Evolutionary conservation across 2,888 invertebrate species (phyloP), one percentile per base, ranked within the genome.

Genomic region (Phaedon cochleariae): DNA sequence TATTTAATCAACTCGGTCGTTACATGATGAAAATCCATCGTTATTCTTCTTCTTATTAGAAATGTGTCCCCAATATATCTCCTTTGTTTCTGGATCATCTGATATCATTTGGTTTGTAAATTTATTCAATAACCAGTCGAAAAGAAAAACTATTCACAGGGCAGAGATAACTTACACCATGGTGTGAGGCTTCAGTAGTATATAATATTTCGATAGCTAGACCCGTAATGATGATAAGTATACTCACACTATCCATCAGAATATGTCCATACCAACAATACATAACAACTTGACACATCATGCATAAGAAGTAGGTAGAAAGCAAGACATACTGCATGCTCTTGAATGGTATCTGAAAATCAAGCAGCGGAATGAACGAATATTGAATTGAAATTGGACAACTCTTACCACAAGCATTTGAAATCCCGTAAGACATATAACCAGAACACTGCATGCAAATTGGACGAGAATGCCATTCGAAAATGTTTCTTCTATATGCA

Each of bases 241-340:
- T 53, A 54, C 52, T 70, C 61, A 75, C 76, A 64, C 70, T 70
- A 45, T 73, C 69, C 69, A 73, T 75, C 12, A 76, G 49, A 15
- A 65, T 29, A 17, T 76, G 72, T 12, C 76, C 76, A 62, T 67
- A 71, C 75, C 75, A 74, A 55, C n/a, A n/a, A n/a, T n/a, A n/a
- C n/a, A n/a, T n/a, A n/a, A n/a, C n/a, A n/a, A n/a, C n/a, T n/a
- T n/a, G 75, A 46, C 64, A 71, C 67, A 71, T 71, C 74, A 76
- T 74, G 51, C 72, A 73, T 6, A 52, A 62, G 12, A 74, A 67
- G 62, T 76, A 76, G 4, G 64, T 52, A n/a, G 69, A 68, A 7
- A 73, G 51, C 21, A 70, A 57, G 10, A 66, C 54, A 37, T 74
- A 72, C 58, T 76, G 67, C 9, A 65, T 62, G 54, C 68, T 73